phyloP scores from a whole-genome alignment of 2,888 invertebrate genomes.

The Volucella inanis region DNA sequence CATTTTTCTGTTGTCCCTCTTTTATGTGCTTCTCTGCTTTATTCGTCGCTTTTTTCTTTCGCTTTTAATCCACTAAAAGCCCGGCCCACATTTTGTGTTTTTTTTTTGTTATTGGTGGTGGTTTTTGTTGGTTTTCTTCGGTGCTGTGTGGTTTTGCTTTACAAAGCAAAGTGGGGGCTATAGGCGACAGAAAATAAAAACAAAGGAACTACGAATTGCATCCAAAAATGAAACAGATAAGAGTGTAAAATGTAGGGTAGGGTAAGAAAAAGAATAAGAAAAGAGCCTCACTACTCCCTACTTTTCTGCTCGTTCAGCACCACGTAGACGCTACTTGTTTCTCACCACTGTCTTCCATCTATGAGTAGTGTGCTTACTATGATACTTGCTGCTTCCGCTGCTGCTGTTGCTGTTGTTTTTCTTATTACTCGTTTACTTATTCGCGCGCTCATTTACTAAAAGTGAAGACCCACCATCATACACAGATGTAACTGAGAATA shows the following conservation, averaged over 20 bases:
- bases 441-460: constrained; percentile 45
- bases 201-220: constrained; percentile 38
- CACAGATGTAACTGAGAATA: constrained; percentile 40
- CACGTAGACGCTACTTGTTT: no score
- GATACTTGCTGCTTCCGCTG: neutral
- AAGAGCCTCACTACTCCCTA: neutral
- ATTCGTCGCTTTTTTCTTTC: constrained; percentile 13
- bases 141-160: no score
- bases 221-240: constrained; percentile 3
- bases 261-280: constrained; percentile 4
- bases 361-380: no score
- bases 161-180: constrained; percentile 34
- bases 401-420: neutral
- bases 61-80: constrained; percentile 64
- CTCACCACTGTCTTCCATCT: no score
- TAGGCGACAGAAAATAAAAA: constrained; percentile 55
- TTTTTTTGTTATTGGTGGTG: neutral
- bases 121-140: constrained; percentile 11
- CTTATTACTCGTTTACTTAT: constrained; percentile 31
- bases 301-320: no score
- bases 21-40: constrained; percentile 49
- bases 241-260: constrained; percentile 48
- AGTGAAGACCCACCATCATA: constrained; percentile 26
- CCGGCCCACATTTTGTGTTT: constrained; percentile 64
- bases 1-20: constrained; percentile 65